Percentiles rank a stretch among this genome's conserved stretches.
Evolutionary conservation across 2,113 vertebrate species (phyloP).

Genomic region (Aegotheles bennettii): DNA sequence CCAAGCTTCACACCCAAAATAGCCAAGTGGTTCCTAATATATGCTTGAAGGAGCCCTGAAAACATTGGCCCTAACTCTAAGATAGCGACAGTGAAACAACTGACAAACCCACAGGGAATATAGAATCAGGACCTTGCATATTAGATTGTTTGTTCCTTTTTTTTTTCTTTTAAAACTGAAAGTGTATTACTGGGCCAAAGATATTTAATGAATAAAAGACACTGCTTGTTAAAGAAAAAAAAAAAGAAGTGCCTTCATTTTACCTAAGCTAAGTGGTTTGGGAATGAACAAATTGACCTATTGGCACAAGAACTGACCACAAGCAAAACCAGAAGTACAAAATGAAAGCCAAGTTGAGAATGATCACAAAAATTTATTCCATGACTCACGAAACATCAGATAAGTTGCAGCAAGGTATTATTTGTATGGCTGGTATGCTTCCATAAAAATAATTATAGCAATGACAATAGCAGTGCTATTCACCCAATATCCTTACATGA

Average conservation of each 20-base stretch:
- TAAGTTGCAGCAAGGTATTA: neutral
- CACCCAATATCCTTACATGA: neutral
- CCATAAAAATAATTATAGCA: neutral
- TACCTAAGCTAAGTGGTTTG: neutral
- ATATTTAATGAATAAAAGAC: neutral
- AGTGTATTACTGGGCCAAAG: neutral
- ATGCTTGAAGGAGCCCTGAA: neutral
- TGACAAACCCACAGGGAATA: neutral
- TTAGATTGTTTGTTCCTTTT: neutral
- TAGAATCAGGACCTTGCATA: neutral
- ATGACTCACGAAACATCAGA: neutral
- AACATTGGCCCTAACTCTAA: neutral
- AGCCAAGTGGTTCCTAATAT: neutral
- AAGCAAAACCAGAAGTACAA: slow-evolving; percentile 9
- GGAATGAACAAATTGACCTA: neutral
- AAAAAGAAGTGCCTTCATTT: neutral
- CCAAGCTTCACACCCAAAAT: neutral
- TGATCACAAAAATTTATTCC: neutral
- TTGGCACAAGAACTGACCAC: neutral
- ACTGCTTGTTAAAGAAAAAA: neutral
- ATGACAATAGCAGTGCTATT: neutral
- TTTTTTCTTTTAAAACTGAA: neutral
- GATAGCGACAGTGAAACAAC: neutral
- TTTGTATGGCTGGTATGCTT: neutral
- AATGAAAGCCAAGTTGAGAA: neutral